Percentiles rank a stretch among this genome's conserved stretches.
Conservation (phyloP, 2,888 invertebrate species). For the Apoderus coryli region DNA sequence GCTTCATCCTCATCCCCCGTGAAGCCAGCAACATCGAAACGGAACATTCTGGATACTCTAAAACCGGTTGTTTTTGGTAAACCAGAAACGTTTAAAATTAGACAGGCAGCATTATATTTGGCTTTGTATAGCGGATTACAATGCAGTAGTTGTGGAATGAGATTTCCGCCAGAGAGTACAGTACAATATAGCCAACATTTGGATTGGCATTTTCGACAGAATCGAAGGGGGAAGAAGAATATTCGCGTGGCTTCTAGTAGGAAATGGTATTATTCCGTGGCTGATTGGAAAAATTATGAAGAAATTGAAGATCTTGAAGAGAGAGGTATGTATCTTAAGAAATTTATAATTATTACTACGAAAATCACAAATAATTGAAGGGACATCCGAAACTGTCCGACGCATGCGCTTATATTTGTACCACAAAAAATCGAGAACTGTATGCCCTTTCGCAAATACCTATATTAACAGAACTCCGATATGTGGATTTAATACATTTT, state of each 20-base stretch:
- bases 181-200: constrained; percentile 88
- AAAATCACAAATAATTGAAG: no score
- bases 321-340: constrained; percentile 52
- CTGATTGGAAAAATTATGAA: constrained; percentile 90
- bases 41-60: constrained; percentile 29
- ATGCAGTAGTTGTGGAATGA: constrained; percentile 89
- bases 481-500: no score
- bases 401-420: no score
- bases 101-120: constrained; percentile 56
- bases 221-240: constrained; percentile 74
- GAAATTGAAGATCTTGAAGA: constrained; percentile 87
- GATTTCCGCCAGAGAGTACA: constrained; percentile 82
- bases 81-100: constrained; percentile 58
- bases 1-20: not conserved
- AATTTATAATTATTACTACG: no score
- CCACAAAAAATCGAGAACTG: no score
- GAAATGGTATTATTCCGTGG: constrained; percentile 79
- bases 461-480: no score
- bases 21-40: constrained; percentile 7
- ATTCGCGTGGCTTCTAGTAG: constrained; percentile 70
- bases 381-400: no score
- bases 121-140: constrained; percentile 81
- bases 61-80: constrained; percentile 51
- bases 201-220: constrained; percentile 97
- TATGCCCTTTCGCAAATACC: no score